Evolutionary conservation across 2,797 vertebrate genomes (phyloP), one percentile per base, ranked within the genome.

Genomic region (Melopsittacus undulatus): DNA sequence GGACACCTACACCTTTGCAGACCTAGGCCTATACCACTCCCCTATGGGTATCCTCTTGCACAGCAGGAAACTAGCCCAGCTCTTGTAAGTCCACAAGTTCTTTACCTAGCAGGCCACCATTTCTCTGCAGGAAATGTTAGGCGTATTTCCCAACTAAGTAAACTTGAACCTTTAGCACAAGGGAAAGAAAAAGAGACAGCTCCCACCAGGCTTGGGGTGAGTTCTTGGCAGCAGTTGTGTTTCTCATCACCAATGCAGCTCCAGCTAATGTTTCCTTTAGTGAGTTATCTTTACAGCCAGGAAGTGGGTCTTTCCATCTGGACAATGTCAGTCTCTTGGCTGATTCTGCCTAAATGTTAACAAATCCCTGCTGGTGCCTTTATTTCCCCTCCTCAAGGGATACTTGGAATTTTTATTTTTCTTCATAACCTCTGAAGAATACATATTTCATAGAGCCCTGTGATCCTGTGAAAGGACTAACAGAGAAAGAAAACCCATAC

Each of bases 221-320:
- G 92, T 92, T 94, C 75, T 85, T 81, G 84, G 78, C 89, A 34
- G 78, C 63, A 89, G 26, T 68, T 76, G 69, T 26, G 80, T 45
- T 95, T 87, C 90, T 54, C 46, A 79, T 96, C 61, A 61, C 84
- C 77, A 92, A 17, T 59, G 14, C 63, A 89, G 95, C 94, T 90
- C 89, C 93, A 97, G 94, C 59, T 87, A 93, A 85, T 81, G 83
- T 97, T 96, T 98, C 95, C 96, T 96, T 95, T 93, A 97, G 93
- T 74, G 79, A 96, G 90, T 95, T 97, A 97, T 95, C 83, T 97
- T 97, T 96, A 92, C 90, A 95, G 97, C 95, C 97, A 97, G 97
- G 97, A 97, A 95, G 96, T 82, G 92, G 95, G 89, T 93, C 98
- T 97, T 98, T 98, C 97, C 97, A 96, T 98, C 97, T 98, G 97